Evolutionary conservation across 1,140 invertebrate genomes (phyloP), one percentile per base, ranked within the genome.

Genomic region (Heliothis virescens): DNA sequence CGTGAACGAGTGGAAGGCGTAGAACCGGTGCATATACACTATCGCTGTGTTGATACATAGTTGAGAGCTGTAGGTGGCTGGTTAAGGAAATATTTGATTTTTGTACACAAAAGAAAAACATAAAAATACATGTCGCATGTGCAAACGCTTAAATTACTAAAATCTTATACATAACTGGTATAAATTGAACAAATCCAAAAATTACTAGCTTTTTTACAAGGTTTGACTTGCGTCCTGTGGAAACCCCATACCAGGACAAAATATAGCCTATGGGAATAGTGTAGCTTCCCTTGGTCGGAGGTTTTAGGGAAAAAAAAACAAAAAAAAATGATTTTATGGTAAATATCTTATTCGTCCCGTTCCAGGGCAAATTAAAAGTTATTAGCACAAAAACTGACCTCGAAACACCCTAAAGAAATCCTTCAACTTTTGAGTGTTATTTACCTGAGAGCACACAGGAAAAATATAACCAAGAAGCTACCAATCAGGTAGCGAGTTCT

Each of bases 1-100:
- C 69, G 93, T 94, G 87, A 94, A 94, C 3, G 92, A 93, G 77
- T 94, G 98, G 94, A 98, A 99, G 94, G 99, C 98, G 93, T 99
- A 99, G 95, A 99, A 99, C 29, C 99, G 96, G 92, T 99, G 98
- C 98, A 99, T 99, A 88, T 99, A 99, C n/a, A 99, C 98, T 86
- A 99, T 99, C 2, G 92, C 93, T 48, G 92, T 94, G 85, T 94
- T 94, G 80, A 94, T 94, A 79, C 93, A 94, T 94, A 94, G 79
- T 80, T 94, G 93, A 69, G 93, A 93, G 53, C 93, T 94, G 92
- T 87, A 10, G 15, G 29, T 3, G 69, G 47, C 29, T 29, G 85
- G 50, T 90, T 90, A 90, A 94, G 89, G 89, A 90, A 87, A 16
- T 48, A 59, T 59, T 74, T 15, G 12, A 10, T 21, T 53, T 29